Evolutionary conservation across 2,888 invertebrate species (phyloP), one percentile per base, ranked within the genome.

Genomic region (Sylvicola cinctus): DNA sequence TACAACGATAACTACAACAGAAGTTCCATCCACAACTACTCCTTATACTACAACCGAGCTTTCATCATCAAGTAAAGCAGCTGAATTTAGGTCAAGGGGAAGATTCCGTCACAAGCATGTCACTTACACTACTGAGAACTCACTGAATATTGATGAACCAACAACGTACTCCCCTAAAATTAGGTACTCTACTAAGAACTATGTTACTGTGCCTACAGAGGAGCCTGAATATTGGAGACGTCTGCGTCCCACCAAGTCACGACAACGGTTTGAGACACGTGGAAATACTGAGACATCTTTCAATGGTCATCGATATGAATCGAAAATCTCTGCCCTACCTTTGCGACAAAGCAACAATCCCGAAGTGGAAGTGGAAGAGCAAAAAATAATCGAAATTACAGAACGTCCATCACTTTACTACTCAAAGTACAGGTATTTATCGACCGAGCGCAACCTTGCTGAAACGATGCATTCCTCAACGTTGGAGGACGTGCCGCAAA

Each of bases 151-250:
- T 10, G 54, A 55, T 37, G 43, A 55, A 31, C 62, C 66, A 6
- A 66, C 66, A 10, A 66, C 66, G 4, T 65, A 64, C 45, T 55
- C 63, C 10, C 65, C 65, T 2, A 54, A 49, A 33, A 40, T 47
- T 2, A 49, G 51, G 14, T 42, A 47, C 25, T 38, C 43, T 2
- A 43, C 42, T 2, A 33, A 34, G 8, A 33, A 39, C n/a, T 37
- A 37, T 10, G 45, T 42, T 2, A 36, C 36, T 11, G 35, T 35
- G 6, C 35, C 39, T 8, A 20, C 20, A 6, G 20, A 20, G 8
- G 20, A 20, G 20, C 20, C 20, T 20, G 20, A 20, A 20, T 20
- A 20, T 20, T 20, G 20, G 20, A 20, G 20, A 20, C 20, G 20
- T 20, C 20, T 8, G 4, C 20, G 20, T 20, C 20, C 20, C 20